These are phyloP conservation scores for Phylloscopus trochilus DNA, from an alignment of 2,113 vertebrate species.

Conservation along the genomic window DNA sequence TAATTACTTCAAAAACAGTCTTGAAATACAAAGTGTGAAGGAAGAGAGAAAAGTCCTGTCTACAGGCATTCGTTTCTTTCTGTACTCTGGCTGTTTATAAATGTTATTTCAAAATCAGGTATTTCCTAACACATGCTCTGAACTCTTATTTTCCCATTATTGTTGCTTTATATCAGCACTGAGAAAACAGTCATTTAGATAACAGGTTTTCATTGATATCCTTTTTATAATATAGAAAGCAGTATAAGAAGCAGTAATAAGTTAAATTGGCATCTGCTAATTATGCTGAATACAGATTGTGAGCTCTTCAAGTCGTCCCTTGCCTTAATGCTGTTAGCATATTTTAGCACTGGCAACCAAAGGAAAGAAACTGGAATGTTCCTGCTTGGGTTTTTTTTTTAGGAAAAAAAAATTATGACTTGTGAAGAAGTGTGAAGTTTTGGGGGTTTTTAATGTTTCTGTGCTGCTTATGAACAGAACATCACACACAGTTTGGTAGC, in stretches of 20 bases:
- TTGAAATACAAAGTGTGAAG: conserved; percentile 22
- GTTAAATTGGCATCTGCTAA: conserved; percentile 70
- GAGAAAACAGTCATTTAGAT: conserved; percentile 55
- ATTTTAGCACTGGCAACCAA: conserved; percentile 67
- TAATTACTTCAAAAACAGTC: neutral
- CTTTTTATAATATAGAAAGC: conserved; percentile 45
- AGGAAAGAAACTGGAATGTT: conserved; percentile 57
- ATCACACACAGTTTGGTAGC: neutral
- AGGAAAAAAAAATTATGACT: neutral
- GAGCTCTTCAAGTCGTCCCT: conserved; percentile 61
- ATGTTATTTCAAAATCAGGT: neutral
- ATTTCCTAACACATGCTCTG: conserved; percentile 36
- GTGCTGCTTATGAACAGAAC: neutral
- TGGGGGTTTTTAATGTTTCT: neutral
- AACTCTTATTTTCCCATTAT: conserved; percentile 28
- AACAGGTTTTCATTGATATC: conserved; percentile 49
- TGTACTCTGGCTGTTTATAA: conserved; percentile 10
- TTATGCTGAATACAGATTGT: conserved; percentile 69
- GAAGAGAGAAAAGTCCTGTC: neutral
- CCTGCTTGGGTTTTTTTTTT: neutral
- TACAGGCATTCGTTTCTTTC: conserved; percentile 31
- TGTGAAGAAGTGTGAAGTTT: conserved; percentile 25
- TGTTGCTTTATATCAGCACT: conserved; percentile 38
- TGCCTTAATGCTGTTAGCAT: conserved; percentile 69
- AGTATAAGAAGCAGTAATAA: conserved; percentile 60